These are phyloP conservation scores for Heterohyrax brucei DNA, from an alignment of 2,797 vertebrate species.

Conservation along the genomic window DNA sequence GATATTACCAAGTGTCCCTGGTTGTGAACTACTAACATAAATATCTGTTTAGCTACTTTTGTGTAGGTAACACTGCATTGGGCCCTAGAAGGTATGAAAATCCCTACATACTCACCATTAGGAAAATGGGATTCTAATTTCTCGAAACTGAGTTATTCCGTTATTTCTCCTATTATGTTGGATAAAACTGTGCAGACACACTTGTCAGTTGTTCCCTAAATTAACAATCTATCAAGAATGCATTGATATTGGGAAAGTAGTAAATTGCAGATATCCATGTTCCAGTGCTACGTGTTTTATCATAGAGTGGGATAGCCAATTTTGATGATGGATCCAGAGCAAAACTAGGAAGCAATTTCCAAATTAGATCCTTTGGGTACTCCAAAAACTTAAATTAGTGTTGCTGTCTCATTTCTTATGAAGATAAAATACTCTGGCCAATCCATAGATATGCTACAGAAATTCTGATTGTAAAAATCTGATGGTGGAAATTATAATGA, in stretches of 20 bases:
- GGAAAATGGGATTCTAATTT: constrained; percentile 27
- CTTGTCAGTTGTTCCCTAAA: neutral
- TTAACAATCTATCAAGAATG: constrained; percentile 38
- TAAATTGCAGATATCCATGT: neutral
- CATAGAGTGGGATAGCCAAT: neutral
- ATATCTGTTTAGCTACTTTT: neutral
- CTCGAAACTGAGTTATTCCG: constrained; percentile 49
- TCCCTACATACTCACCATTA: neutral
- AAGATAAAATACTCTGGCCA: constrained; percentile 45
- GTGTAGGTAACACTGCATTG: neutral
- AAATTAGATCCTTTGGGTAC: constrained; percentile 45
- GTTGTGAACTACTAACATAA: constrained; percentile 5
- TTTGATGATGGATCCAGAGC: neutral
- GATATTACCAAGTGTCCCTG: neutral
- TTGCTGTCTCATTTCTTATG: constrained; percentile 27
- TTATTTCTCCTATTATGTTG: constrained; percentile 34
- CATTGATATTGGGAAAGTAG: constrained; percentile 19
- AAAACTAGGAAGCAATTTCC: constrained; percentile 43
- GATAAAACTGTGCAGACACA: neutral
- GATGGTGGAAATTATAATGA: constrained; percentile 10
- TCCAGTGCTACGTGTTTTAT: neutral
- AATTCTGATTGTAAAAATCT: constrained; percentile 5
- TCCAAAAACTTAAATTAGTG: neutral
- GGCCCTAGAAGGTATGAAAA: neutral
- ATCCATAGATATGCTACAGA: neutral